These are phyloP conservation scores for Leucoraja ocellata DNA, from an alignment of 2,797 vertebrate genomes.

Conservation along the genomic window DNA sequence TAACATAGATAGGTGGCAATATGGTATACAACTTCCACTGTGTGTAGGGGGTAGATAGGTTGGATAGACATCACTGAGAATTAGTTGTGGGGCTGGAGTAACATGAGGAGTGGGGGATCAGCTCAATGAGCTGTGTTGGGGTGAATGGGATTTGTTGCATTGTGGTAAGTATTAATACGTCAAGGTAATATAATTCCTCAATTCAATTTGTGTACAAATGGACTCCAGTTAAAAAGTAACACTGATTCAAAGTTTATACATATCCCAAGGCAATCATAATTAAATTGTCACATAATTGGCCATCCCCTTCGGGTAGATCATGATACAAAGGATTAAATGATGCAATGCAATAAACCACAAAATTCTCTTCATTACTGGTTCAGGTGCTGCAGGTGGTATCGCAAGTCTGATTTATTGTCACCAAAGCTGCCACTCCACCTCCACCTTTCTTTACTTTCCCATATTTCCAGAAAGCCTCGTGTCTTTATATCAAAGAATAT, in stretches of 20 bases:
- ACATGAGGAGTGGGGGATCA: too few relatives aligned
- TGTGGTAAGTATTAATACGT: background rate
- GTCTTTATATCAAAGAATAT: too few relatives aligned
- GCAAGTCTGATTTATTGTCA: background rate
- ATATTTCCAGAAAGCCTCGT: too few relatives aligned
- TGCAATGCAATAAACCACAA: background rate
- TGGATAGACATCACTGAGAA: too few relatives aligned
- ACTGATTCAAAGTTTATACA: background rate
- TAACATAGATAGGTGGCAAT: too few relatives aligned
- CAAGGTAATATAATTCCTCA: background rate
- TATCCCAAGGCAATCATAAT: background rate
- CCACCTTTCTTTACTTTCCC: too few relatives aligned
- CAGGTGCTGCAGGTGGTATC: background rate
- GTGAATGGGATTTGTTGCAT: too few relatives aligned
- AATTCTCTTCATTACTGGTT: background rate
- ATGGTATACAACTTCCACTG: too few relatives aligned
- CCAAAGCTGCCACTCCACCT: background rate
- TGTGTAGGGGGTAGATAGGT: too few relatives aligned
- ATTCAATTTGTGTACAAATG: background rate
- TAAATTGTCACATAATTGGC: background rate
- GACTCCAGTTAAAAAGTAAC: background rate
- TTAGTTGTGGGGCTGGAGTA: too few relatives aligned
- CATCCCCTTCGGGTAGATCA: background rate
- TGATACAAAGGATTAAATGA: background rate
- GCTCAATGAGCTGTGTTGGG: too few relatives aligned